A percentile compares a stretch with the other conserved stretches of the same genome.
Evolutionary conservation across 2,113 vertebrate species (phyloP).

Genomic region (Manacus vitellinus): DNA sequence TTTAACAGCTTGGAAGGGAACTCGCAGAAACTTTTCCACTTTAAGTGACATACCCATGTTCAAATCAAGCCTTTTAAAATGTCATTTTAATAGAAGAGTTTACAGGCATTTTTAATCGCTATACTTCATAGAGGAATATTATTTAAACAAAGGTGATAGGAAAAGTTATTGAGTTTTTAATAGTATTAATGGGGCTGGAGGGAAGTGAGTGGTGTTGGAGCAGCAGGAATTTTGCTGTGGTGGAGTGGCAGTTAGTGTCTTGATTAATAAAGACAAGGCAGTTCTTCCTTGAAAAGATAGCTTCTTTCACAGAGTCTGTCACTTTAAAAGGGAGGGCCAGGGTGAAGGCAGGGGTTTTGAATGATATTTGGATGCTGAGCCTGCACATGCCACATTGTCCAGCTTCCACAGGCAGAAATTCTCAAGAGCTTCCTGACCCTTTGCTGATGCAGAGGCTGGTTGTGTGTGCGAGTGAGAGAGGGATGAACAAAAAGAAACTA

Average conservation of each 20-base stretch:
- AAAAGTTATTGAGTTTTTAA: conserved; percentile 44
- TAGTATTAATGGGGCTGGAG: conserved; percentile 51
- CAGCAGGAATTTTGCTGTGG: conserved; percentile 46
- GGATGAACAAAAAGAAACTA: conserved; percentile 20
- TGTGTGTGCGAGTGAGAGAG: not conserved
- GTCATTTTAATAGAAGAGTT: conserved; percentile 75
- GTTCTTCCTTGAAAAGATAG: conserved; percentile 18
- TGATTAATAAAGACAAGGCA: conserved; percentile 60
- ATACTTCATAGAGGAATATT: conserved; percentile 48
- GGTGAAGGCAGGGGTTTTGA: conserved; percentile 37
- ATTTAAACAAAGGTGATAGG: conserved; percentile 67
- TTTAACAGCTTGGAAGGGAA: conserved; percentile 81
- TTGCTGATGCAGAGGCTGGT: not conserved
- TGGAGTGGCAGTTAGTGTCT: conserved; percentile 52
- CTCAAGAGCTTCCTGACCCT: conserved; percentile 57
- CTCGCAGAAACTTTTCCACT: conserved; percentile 74
- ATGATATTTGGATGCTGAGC: conserved; percentile 63
- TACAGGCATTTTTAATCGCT: conserved; percentile 68
- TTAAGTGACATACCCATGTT: conserved; percentile 73
- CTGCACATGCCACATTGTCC: conserved; percentile 62
- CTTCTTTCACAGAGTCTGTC: conserved; percentile 39
- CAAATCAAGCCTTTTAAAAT: conserved; percentile 73
- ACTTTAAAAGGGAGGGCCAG: conserved; percentile 69
- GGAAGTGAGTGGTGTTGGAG: conserved; percentile 30
- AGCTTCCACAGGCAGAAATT: conserved; percentile 54